phyloP scores from a whole-genome alignment of 1,140 invertebrate species.

The Drosophila elegans region DNA sequence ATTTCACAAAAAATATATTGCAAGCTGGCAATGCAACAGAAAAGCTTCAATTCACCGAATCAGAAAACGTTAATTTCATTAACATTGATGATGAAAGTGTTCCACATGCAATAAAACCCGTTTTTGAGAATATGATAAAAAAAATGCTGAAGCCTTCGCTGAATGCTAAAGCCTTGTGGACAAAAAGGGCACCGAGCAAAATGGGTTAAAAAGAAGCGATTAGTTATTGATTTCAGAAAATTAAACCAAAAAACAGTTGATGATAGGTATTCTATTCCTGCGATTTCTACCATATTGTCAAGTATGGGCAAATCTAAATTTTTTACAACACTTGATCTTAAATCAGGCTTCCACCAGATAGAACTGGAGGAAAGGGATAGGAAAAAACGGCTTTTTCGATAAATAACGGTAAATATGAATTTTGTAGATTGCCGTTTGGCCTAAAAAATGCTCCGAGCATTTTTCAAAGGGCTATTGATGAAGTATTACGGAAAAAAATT shows the following conservation, averaged over 20 bases:
- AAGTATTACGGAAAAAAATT: too few relatives aligned
- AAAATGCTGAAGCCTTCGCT: too few relatives aligned
- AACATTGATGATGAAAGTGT: too few relatives aligned
- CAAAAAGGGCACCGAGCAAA: not conserved
- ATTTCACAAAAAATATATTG: not conserved
- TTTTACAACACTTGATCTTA: constrained; percentile 1
- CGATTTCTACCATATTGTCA: not conserved
- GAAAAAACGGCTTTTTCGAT: not conserved
- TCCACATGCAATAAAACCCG: too few relatives aligned
- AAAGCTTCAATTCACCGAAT: too few relatives aligned
- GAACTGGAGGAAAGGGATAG: not conserved
- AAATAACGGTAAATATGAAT: too few relatives aligned
- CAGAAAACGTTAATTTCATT: too few relatives aligned
- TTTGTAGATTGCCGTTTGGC: too few relatives aligned
- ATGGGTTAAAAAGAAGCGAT: not conserved
- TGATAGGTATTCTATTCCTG: constrained; percentile 2
- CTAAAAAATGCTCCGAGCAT: too few relatives aligned
- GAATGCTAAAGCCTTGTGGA: not conserved
- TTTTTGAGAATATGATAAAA: not conserved
- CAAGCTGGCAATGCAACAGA: too few relatives aligned
- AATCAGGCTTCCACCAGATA: not conserved
- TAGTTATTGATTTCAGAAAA: constrained; percentile 3
- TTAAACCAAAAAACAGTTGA: not conserved
- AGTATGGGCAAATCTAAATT: constrained; percentile 1
- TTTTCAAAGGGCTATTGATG: too few relatives aligned